Percentiles rank a stretch among this genome's conserved stretches.
These are phyloP conservation scores for Agriopis aurantiaria DNA, from an alignment of 2,888 invertebrate species.

Conservation along the genomic window DNA sequence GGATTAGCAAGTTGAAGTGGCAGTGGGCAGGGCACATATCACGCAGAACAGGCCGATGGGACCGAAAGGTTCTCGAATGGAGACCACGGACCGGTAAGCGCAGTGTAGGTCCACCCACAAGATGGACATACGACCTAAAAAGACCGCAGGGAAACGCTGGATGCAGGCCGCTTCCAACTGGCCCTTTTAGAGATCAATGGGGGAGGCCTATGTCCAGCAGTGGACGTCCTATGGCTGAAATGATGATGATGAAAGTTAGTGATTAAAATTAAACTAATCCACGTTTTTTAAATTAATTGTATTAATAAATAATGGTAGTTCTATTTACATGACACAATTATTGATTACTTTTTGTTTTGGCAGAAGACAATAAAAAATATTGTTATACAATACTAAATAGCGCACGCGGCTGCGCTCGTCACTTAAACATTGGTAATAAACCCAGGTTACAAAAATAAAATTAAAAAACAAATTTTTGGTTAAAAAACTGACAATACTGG, in stretches of 20 bases:
- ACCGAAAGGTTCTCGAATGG: too few relatives aligned
- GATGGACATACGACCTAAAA: too few relatives aligned
- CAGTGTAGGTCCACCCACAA: too few relatives aligned
- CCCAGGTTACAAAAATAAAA: conserved; percentile 60
- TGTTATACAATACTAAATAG: conserved; percentile 76
- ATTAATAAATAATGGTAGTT: conserved; percentile 87
- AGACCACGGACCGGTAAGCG: too few relatives aligned
- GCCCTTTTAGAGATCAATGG: too few relatives aligned
- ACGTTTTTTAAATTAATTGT: conserved; percentile 83
- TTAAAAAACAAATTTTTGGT: conserved; percentile 73
- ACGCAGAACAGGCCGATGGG: too few relatives aligned
- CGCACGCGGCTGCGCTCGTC: conserved; percentile 45
- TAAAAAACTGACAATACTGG: conserved; percentile 80
- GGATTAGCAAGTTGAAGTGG: too few relatives aligned
- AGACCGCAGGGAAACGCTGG: too few relatives aligned
- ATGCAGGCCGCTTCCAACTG: too few relatives aligned
- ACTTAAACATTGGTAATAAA: conserved; percentile 71
- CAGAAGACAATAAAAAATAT: conserved; percentile 85
- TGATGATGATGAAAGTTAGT: background rate
- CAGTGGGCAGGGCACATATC: too few relatives aligned
- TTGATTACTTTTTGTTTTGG: conserved; percentile 85
- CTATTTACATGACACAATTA: conserved; percentile 86
- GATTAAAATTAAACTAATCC: conserved; percentile 64
- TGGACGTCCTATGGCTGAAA: too few relatives aligned
- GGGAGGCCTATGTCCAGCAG: too few relatives aligned